These are phyloP conservation scores for Progne subis DNA, from an alignment of 2,113 vertebrate genomes.

Conservation along the genomic window DNA sequence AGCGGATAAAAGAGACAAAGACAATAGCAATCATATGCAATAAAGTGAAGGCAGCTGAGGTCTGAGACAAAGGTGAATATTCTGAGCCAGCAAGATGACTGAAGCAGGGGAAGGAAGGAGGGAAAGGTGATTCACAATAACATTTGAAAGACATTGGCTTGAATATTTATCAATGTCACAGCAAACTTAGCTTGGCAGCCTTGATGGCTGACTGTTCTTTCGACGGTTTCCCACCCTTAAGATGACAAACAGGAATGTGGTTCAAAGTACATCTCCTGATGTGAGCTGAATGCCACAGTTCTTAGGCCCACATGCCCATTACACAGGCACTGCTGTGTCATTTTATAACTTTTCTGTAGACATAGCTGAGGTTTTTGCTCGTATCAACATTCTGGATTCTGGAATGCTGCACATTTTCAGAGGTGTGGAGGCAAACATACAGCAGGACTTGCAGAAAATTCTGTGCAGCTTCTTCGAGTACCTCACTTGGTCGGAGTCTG, in stretches of 20 bases:
- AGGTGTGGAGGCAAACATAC: neutral
- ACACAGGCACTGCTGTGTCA: neutral
- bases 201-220: constrained; percentile 66
- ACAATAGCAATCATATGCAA: constrained; percentile 69
- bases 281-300: neutral
- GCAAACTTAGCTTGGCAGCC: constrained; percentile 63
- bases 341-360: neutral
- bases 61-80: constrained; percentile 75
- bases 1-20: constrained; percentile 80
- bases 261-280: constrained; percentile 9
- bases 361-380: neutral
- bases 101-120: constrained; percentile 81
- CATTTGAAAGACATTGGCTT: constrained; percentile 77
- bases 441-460: neutral
- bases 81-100: constrained; percentile 80
- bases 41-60: constrained; percentile 75
- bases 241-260: constrained; percentile 70
- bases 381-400: neutral
- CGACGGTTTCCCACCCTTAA: constrained; percentile 59
- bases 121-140: constrained; percentile 78
- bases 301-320: neutral
- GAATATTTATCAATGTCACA: constrained; percentile 71
- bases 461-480: neutral
- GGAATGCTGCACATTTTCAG: neutral
- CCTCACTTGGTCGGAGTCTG: neutral